Evolutionary conservation across 2,113 vertebrate genomes (phyloP).

Genomic region (Petrocephalus microphthalmus): DNA sequence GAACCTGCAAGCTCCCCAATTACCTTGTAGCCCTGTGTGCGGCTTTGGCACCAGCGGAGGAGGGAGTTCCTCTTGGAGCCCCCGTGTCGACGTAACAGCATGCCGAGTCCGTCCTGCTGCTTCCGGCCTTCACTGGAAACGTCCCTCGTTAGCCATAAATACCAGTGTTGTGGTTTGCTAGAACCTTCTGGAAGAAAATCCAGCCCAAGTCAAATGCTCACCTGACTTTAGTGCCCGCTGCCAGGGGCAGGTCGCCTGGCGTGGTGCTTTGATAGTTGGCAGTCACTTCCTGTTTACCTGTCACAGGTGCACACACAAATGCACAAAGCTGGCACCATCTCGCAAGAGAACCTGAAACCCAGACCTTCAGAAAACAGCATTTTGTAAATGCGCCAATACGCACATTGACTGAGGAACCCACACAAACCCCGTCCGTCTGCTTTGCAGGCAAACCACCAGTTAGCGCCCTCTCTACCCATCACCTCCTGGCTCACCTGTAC

Average conservation of each 20-base stretch:
- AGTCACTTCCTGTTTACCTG: slow-evolving; percentile 57
- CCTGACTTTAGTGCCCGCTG: neutral
- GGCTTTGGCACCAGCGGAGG: slow-evolving; percentile 69
- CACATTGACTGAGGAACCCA: neutral
- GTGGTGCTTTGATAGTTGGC: slow-evolving; percentile 52
- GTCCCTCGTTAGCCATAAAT: neutral
- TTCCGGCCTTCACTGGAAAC: slow-evolving; percentile 30
- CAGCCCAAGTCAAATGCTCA: neutral
- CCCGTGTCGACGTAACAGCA: slow-evolving; percentile 64
- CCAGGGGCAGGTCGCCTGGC: slow-evolving; percentile 50
- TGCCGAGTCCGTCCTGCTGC: slow-evolving; percentile 62
- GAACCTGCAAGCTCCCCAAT: neutral
- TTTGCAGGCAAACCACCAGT: neutral
- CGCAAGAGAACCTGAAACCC: neutral
- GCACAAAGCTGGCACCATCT: neutral
- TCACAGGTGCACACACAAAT: slow-evolving; percentile 27
- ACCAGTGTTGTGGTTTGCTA: neutral
- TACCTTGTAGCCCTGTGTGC: slow-evolving; percentile 70
- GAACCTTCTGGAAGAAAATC: neutral
- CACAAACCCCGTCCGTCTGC: neutral
- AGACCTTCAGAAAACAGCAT: neutral
- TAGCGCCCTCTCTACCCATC: neutral
- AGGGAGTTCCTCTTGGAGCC: slow-evolving; percentile 70
- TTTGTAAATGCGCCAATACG: neutral
- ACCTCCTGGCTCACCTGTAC: slow-evolving; percentile 40